Percentiles rank a stretch among this genome's conserved stretches.
phyloP scores from a whole-genome alignment of 1,140 invertebrate species.

The Zaprionus vittiger region DNA sequence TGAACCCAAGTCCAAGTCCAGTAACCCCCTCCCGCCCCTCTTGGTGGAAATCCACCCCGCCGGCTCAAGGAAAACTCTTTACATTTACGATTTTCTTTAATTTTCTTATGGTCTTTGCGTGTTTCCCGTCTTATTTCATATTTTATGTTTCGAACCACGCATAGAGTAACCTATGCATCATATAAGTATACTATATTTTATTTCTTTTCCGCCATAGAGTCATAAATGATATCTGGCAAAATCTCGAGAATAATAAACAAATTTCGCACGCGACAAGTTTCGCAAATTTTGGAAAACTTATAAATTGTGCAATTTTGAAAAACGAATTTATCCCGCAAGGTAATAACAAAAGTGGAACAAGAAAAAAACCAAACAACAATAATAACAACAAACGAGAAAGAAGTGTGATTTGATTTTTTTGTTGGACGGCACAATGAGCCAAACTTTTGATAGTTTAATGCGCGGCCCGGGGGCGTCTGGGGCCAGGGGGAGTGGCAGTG shows the following conservation, averaged over 20 bases:
- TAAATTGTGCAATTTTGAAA: constrained; percentile 20
- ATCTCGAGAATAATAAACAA: constrained; percentile 28
- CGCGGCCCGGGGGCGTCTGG: constrained; percentile 33
- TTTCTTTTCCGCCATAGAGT: neutral
- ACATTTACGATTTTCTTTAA: constrained; percentile 17
- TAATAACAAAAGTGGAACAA: constrained; percentile 40
- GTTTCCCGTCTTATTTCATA: neutral
- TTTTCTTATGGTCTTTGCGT: constrained; percentile 19
- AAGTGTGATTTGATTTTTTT: constrained; percentile 29
- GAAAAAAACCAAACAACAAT: constrained; percentile 7
- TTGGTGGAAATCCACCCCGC: constrained; percentile 13
- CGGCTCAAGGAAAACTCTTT: constrained; percentile 24
- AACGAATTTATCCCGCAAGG: constrained; percentile 24
- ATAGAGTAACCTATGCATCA: neutral
- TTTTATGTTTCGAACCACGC: constrained; percentile 9
- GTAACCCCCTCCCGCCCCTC: neutral
- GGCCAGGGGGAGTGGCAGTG: constrained; percentile 31
- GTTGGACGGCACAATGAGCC: constrained; percentile 70
- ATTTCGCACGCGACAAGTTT: constrained; percentile 23
- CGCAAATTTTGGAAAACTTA: neutral
- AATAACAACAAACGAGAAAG: constrained; percentile 40
- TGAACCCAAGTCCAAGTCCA: constrained; percentile 19
- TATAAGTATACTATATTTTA: neutral
- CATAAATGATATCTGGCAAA: constrained; percentile 16
- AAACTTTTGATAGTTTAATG: constrained; percentile 79